phyloP scores from a whole-genome alignment of 2,888 invertebrate genomes.

The Trichogramma evanescens region DNA sequence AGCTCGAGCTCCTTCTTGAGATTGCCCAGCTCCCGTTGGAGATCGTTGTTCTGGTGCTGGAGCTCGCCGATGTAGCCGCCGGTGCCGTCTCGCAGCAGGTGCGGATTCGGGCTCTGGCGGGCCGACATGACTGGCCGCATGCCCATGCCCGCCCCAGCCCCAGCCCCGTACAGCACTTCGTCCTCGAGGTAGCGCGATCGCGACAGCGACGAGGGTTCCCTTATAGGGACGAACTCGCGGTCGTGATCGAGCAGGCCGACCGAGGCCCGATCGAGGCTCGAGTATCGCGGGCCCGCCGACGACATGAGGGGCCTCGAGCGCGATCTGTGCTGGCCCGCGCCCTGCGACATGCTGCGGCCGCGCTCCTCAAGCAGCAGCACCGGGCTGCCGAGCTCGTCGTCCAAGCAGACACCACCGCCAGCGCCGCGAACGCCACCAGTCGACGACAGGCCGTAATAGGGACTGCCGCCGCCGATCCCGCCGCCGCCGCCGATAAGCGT shows the following conservation, averaged over 20 bases:
- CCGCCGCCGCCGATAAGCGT: conserved; percentile 2
- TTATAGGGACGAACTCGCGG: conserved; percentile 79
- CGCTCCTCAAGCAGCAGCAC: conserved; percentile 72
- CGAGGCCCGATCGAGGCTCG: conserved; percentile 63
- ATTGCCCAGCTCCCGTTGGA: conserved; percentile 85
- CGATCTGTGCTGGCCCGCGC: conserved; percentile 66
- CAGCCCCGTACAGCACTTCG: conserved; percentile 55
- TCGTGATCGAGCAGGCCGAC: conserved; percentile 69
- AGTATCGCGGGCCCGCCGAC: conserved; percentile 48
- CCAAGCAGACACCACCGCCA: conserved; percentile 19
- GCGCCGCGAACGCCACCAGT: too few species aligned
- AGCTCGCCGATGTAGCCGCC: conserved; percentile 75
- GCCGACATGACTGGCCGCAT: conserved; percentile 43
- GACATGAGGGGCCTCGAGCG: conserved; percentile 64
- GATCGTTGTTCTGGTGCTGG: conserved; percentile 88
- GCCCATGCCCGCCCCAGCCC: conserved; percentile 54
- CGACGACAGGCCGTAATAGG: conserved; percentile 9
- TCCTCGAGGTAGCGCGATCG: conserved; percentile 51
- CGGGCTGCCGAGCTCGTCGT: conserved; percentile 47
- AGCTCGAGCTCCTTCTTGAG: conserved; percentile 90
- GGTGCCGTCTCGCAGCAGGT: conserved; percentile 54
- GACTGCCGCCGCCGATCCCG: conserved; percentile 9
- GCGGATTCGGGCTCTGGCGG: conserved; percentile 65
- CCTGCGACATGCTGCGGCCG: conserved; percentile 53
- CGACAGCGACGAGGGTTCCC: conserved; percentile 66